Evolutionary conservation across 92 coral and sea anemone species (phyloP).

Genomic region (Pocillopora grandis): DNA sequence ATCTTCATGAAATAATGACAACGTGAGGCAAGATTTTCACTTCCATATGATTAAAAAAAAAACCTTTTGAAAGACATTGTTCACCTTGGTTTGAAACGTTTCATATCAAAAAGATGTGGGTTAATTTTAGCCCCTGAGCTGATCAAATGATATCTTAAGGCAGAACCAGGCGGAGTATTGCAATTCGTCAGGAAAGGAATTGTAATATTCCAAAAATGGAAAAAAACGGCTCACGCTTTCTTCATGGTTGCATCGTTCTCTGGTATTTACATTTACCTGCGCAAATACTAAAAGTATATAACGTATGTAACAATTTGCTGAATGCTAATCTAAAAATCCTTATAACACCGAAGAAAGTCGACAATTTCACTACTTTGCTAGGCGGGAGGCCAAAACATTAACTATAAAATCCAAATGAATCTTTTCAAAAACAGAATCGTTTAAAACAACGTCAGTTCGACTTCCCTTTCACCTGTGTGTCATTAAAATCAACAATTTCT

Average conservation of each 20-base stretch:
- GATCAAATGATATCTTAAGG: constrained; percentile 17
- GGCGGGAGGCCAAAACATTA: constrained; percentile 8
- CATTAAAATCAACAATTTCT: constrained; percentile 19
- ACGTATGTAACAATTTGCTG: constrained; percentile 1
- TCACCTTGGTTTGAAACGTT: neutral
- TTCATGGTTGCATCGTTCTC: no score
- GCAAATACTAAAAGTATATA: neutral
- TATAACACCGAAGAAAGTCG: neutral
- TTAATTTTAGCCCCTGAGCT: neutral
- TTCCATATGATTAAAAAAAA: no score
- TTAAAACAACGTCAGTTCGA: neutral
- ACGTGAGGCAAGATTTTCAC: no score
- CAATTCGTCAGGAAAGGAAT: neutral
- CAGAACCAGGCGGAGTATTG: neutral
- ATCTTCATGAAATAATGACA: no score
- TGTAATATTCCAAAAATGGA: no score
- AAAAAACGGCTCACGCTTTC: no score
- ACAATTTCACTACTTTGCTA: constrained; percentile 1
- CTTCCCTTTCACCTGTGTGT: constrained; percentile 28
- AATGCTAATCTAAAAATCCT: neutral
- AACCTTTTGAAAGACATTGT: neutral
- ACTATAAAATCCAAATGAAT: neutral
- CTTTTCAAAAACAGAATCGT: constrained; percentile 3
- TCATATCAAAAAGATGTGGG: neutral
- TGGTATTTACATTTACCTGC: no score